Evolutionary conservation across 2,113 vertebrate species (phyloP).

Genomic region (Bos taurus): DNA sequence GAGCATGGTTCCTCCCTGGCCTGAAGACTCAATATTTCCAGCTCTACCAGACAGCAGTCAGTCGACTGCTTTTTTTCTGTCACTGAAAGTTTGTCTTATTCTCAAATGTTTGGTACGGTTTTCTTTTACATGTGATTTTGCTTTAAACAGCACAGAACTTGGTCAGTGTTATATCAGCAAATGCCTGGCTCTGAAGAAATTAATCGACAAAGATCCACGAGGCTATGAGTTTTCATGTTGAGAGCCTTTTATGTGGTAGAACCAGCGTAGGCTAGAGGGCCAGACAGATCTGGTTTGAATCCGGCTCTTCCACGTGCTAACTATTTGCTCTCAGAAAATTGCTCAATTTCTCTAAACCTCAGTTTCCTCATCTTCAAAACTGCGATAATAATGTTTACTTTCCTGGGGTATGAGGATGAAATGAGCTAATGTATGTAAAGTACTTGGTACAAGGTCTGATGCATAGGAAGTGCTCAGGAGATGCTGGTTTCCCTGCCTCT

Average conservation of each 20-base stretch:
- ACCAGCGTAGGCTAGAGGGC: neutral
- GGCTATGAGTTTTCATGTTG: neutral
- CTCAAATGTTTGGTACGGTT: neutral
- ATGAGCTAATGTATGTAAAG: neutral
- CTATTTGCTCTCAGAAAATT: neutral
- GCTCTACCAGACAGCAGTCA: neutral
- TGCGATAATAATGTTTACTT: neutral
- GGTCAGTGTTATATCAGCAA: neutral
- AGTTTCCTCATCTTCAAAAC: conserved; percentile 18
- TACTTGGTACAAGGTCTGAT: neutral
- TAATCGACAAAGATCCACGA: neutral
- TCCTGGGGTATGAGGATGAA: neutral
- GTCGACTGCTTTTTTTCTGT: neutral
- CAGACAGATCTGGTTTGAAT: neutral
- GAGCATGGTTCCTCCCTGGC: conserved; percentile 56
- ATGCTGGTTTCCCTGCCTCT: neutral
- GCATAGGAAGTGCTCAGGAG: neutral
- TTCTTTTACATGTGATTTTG: neutral
- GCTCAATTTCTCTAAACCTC: conserved; percentile 8
- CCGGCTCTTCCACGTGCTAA: neutral
- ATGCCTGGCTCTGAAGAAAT: neutral
- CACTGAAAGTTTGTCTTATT: neutral
- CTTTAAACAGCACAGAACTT: neutral
- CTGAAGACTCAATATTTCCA: conserved; percentile 10
- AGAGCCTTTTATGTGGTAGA: neutral